Percentiles rank a stretch among this genome's conserved stretches.
Evolutionary conservation across 2,797 vertebrate species (phyloP).

Genomic region (Sciaenops ocellatus): DNA sequence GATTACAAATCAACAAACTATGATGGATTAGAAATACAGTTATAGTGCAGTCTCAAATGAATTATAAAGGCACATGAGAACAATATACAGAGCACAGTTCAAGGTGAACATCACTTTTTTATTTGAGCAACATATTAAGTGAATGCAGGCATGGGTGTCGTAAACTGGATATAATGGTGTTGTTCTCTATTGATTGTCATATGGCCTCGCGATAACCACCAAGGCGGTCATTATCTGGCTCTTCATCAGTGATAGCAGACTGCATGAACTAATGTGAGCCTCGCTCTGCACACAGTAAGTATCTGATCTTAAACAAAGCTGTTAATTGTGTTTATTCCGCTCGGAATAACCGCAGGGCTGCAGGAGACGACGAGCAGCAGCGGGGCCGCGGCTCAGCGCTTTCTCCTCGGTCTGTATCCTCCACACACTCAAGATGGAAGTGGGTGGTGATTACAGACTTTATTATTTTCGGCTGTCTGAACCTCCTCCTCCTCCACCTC

Average conservation of each 20-base stretch:
- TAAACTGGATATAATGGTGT: neutral
- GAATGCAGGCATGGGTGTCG: neutral
- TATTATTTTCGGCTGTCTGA: conserved; percentile 33
- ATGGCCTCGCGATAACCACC: neutral
- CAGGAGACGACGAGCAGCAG: neutral
- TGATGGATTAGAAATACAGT: too few relatives aligned
- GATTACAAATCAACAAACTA: neutral
- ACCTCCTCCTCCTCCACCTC: conserved; percentile 9
- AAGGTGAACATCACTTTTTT: neutral
- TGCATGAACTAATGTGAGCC: neutral
- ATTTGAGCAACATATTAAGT: neutral
- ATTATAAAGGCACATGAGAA: too few relatives aligned
- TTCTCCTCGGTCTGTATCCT: neutral
- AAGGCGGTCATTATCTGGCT: neutral
- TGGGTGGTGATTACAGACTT: conserved; percentile 23
- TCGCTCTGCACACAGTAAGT: neutral
- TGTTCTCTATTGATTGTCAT: conserved; percentile 1
- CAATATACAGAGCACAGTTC: too few relatives aligned
- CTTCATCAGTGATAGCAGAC: conserved; percentile 8
- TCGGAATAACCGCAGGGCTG: conserved; percentile 34
- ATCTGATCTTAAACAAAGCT: conserved; percentile 31
- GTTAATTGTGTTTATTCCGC: conserved; percentile 30
- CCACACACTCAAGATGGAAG: neutral
- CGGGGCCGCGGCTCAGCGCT: neutral
- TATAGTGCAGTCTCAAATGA: too few relatives aligned